Conservation (phyloP, 2,113 vertebrate species). For the Tyrannus savana region DNA sequence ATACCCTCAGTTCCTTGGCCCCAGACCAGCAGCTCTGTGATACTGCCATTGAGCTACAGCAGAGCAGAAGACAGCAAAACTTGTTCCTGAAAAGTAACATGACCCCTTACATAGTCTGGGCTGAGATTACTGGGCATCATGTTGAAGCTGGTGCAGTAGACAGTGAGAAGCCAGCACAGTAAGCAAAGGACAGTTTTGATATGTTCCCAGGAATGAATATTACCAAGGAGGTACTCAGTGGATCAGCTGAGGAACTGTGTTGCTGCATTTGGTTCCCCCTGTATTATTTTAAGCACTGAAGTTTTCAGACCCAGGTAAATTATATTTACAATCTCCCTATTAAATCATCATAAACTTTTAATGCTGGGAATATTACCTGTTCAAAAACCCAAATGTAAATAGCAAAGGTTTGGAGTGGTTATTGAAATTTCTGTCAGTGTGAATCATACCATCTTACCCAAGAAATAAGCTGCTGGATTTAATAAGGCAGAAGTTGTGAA, state of each 20-base stretch:
- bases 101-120: not conserved
- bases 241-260: not conserved
- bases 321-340: slow-evolving; percentile 41
- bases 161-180: not conserved
- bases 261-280: not conserved
- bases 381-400: slow-evolving; percentile 53
- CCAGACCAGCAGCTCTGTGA: not conserved
- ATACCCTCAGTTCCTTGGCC: not conserved
- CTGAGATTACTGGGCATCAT: not conserved
- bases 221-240: not conserved
- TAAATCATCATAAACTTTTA: slow-evolving; percentile 55
- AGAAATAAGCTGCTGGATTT: slow-evolving; percentile 39
- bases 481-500: slow-evolving; percentile 57
- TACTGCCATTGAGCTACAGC: not conserved
- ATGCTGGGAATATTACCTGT: slow-evolving; percentile 28
- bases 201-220: not conserved
- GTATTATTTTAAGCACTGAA: slow-evolving; percentile 9
- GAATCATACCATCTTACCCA: slow-evolving; percentile 25
- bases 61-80: not conserved
- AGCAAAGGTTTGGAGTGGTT: slow-evolving; percentile 41
- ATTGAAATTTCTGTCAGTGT: slow-evolving; percentile 51
- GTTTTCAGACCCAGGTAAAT: not conserved
- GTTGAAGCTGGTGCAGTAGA: not conserved
- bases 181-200: not conserved
- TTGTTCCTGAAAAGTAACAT: not conserved